Percentiles rank a stretch among this genome's conserved stretches.
Evolutionary conservation across 2,113 vertebrate genomes (phyloP).

Genomic region (Regulus satrapa): DNA sequence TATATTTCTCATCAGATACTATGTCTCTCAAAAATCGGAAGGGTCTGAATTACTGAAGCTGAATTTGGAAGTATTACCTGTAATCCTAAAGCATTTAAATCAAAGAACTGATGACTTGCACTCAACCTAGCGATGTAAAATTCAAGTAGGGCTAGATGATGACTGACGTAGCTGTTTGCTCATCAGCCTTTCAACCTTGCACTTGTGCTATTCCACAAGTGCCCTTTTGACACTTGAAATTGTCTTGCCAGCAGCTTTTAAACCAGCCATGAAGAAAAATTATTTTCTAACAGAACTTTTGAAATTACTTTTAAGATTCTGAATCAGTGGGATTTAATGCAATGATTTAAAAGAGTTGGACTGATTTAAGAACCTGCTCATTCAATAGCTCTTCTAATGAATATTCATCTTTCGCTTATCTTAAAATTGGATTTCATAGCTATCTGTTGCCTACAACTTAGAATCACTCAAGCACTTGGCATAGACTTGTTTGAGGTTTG

Average conservation of each 20-base stretch:
- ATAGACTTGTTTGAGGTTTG: background rate
- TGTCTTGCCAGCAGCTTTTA: constrained; percentile 10
- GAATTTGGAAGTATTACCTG: background rate
- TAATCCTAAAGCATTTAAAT: background rate
- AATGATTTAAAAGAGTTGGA: background rate
- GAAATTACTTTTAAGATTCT: background rate
- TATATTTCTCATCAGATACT: background rate
- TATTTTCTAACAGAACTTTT: background rate
- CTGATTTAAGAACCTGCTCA: constrained; percentile 32
- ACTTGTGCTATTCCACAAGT: background rate
- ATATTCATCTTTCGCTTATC: background rate
- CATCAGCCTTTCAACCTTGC: background rate
- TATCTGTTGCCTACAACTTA: background rate
- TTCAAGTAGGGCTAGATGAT: background rate
- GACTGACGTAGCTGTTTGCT: background rate
- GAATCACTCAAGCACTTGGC: background rate
- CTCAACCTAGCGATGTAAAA: background rate
- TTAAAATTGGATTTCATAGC: background rate
- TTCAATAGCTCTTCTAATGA: background rate
- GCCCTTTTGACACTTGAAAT: background rate
- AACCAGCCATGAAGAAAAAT: background rate
- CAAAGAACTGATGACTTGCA: background rate
- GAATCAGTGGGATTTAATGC: background rate
- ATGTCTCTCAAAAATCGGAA: background rate
- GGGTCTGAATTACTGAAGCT: background rate